A percentile compares a stretch with the other conserved stretches of the same genome.
Conservation (phyloP, 2,797 vertebrate species). For the Arctocebus calabarensis region DNA sequence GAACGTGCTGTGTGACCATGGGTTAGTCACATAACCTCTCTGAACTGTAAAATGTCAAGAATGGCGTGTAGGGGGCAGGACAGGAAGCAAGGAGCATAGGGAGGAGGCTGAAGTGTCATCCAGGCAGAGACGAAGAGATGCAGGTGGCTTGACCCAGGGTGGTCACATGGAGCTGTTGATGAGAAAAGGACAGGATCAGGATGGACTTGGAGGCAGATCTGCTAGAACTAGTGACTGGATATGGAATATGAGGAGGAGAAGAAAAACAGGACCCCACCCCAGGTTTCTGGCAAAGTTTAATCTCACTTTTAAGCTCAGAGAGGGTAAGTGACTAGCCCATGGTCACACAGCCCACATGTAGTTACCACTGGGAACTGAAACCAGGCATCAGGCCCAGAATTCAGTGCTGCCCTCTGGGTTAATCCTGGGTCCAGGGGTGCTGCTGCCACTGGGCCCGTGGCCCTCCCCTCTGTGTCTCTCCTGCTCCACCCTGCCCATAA, state of each 20-base stretch:
- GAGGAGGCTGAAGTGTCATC: background rate
- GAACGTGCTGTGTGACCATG: background rate
- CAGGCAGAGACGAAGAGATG: background rate
- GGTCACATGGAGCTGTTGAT: background rate
- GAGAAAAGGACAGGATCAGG: background rate
- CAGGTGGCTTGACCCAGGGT: background rate
- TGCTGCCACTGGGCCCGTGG: background rate
- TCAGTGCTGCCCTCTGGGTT: background rate
- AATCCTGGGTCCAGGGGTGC: background rate
- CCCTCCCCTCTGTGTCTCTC: background rate
- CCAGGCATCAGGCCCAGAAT: background rate
- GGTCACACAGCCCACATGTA: conserved; percentile 27
- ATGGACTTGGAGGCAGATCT: background rate
- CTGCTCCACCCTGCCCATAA: background rate
- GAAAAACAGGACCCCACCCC: background rate
- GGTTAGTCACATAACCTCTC: conserved; percentile 12
- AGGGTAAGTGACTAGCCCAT: background rate
- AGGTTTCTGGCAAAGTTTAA: background rate
- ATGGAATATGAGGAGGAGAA: background rate
- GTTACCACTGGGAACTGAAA: background rate
- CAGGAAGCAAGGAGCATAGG: background rate
- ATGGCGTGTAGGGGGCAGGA: too few relatives aligned
- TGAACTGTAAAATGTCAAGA: background rate
- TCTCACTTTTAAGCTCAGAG: conserved; percentile 39
- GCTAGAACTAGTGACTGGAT: background rate